A percentile compares a stretch with the other conserved stretches of the same genome.
Conservation (phyloP, 2,797 vertebrate species). For the Schizothorax lantsangensis region DNA sequence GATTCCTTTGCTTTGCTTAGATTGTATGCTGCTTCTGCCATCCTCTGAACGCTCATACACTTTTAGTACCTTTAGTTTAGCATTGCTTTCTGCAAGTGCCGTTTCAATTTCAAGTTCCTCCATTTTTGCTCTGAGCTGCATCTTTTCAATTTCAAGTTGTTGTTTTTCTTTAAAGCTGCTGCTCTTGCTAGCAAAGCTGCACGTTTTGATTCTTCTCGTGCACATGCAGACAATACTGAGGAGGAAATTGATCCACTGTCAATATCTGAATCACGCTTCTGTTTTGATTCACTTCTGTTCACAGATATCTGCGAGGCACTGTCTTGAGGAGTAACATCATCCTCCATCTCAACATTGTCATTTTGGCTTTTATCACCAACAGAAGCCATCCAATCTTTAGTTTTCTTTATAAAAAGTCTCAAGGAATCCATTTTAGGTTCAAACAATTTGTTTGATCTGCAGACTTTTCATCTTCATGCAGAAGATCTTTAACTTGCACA, state of each 20-base stretch:
- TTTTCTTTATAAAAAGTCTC: neutral
- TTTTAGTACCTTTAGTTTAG: neutral
- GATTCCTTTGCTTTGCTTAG: neutral
- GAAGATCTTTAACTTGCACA: neutral
- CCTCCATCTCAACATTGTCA: neutral
- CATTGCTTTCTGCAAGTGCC: neutral
- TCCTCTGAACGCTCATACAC: neutral
- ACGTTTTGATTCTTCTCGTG: neutral
- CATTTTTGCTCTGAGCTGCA: neutral
- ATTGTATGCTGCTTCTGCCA: neutral
- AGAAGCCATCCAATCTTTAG: neutral
- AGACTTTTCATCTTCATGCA: slow-evolving; percentile 21
- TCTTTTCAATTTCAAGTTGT: neutral
- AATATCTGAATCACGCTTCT: neutral
- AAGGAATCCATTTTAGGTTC: neutral
- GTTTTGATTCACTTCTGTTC: neutral
- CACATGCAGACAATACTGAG: neutral
- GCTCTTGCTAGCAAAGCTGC: neutral
- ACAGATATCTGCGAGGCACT: neutral
- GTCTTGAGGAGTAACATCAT: neutral
- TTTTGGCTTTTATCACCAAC: neutral
- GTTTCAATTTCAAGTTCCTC: slow-evolving; percentile 3
- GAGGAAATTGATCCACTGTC: neutral
- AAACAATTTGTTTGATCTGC: slow-evolving; percentile 20
- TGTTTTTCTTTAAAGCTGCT: neutral